Evolutionary conservation across 2,797 vertebrate genomes (phyloP).

Genomic region (Calcarius lapponicus): DNA sequence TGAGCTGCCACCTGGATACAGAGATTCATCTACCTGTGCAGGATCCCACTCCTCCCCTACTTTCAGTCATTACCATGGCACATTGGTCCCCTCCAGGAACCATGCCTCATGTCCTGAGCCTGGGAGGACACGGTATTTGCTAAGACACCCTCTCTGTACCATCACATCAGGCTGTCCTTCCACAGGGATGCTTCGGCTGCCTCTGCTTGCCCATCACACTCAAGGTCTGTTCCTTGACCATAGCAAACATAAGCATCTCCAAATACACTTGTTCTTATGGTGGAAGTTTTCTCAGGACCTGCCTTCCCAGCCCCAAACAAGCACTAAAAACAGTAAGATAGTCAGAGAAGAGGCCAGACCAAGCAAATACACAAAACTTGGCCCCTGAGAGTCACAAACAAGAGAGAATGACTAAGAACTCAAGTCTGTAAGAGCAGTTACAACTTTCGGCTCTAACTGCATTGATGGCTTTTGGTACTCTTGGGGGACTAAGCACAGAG

Average conservation of each 20-base stretch:
- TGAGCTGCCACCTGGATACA: background rate
- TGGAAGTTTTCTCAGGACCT: background rate
- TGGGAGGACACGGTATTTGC: background rate
- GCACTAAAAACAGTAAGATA: background rate
- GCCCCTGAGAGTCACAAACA: background rate
- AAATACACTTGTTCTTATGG: background rate
- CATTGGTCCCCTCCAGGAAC: background rate
- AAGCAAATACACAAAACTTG: conserved; percentile 22
- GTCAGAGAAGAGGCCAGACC: background rate
- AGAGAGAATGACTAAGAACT: conserved; percentile 2
- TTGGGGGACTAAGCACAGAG: background rate
- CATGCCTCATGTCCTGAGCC: background rate
- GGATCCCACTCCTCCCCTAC: background rate
- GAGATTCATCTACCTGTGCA: background rate
- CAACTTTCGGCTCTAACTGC: background rate
- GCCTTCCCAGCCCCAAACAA: background rate
- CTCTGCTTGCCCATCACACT: background rate
- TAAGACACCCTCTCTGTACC: background rate
- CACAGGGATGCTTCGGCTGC: background rate
- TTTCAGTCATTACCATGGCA: background rate
- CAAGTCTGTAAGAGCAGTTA: background rate
- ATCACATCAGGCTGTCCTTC: background rate
- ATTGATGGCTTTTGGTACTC: background rate
- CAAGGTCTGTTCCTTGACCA: background rate
- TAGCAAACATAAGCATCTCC: background rate